These are phyloP conservation scores for Heteronetta atricapilla DNA, from an alignment of 2,113 vertebrate species.

Conservation along the genomic window DNA sequence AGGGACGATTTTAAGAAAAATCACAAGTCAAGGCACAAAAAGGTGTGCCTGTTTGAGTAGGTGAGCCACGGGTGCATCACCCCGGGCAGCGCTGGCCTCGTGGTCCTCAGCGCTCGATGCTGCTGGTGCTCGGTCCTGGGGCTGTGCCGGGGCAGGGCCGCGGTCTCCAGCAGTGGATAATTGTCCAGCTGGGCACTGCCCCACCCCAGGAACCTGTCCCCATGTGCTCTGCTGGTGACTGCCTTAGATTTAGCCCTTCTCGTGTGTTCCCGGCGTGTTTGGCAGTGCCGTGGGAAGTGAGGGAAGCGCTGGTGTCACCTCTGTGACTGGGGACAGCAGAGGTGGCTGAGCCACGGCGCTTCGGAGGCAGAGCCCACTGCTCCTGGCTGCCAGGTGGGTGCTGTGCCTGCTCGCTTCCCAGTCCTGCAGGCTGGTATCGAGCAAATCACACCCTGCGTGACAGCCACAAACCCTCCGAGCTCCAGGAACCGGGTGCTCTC, in stretches of 20 bases:
- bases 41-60: not conserved
- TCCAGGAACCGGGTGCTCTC: not conserved
- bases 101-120: not conserved
- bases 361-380: accelerated
- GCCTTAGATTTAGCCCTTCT: not conserved
- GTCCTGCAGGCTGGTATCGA: not conserved
- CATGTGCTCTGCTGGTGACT: not conserved
- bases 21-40: not conserved
- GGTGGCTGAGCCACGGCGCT: not conserved
- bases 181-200: not conserved
- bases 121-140: not conserved
- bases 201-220: not conserved
- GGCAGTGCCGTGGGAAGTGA: not conserved
- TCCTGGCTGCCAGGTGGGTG: accelerated
- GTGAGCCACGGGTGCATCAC: not conserved
- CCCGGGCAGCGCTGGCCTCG: no score
- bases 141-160: not conserved
- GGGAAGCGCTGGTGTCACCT: not conserved
- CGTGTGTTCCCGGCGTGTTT: not conserved
- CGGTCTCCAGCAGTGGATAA: not conserved
- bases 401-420: not conserved
- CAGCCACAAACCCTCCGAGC: not conserved
- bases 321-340: not conserved
- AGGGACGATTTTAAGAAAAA: not conserved
- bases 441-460: accelerated